Conservation (phyloP, 2,113 vertebrate genomes). For the Corvus moneduloides region DNA sequence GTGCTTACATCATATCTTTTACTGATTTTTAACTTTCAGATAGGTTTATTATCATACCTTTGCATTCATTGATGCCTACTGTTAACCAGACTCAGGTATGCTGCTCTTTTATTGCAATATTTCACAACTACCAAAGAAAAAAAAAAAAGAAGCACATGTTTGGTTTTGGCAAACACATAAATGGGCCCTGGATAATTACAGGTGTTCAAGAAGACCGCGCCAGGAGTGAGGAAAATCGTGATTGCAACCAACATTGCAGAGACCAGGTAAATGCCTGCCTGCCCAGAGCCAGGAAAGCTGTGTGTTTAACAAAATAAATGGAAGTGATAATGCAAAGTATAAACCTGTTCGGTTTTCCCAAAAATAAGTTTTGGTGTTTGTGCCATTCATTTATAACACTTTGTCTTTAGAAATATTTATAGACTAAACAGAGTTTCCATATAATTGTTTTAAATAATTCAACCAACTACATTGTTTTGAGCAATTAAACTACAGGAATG, state of each 20-base stretch:
- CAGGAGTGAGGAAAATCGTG: slow-evolving; percentile 95
- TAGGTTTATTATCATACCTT: slow-evolving; percentile 92
- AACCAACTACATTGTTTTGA: background rate
- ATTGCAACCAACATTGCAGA: slow-evolving; percentile 99
- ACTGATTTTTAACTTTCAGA: slow-evolving; percentile 80
- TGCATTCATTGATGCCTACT: slow-evolving; percentile 98
- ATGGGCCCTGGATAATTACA: slow-evolving; percentile 58
- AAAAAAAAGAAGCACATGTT: background rate
- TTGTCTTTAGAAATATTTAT: background rate
- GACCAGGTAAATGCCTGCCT: slow-evolving; percentile 84
- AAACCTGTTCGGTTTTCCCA: background rate
- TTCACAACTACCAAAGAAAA: background rate
- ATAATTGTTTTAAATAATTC: background rate
- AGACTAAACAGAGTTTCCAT: background rate
- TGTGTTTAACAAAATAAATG: background rate
- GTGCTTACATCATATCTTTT: background rate
- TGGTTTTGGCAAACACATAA: background rate
- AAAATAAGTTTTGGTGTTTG: background rate
- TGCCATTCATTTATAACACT: background rate
- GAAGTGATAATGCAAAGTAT: background rate
- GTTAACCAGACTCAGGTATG: slow-evolving; percentile 96
- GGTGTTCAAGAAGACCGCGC: slow-evolving; percentile 95
- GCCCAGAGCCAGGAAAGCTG: background rate
- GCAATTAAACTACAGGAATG: background rate
- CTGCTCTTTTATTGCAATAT: background rate